phyloP scores from a whole-genome alignment of 2,888 invertebrate genomes.

The Cremastobaeus sp. region DNA sequence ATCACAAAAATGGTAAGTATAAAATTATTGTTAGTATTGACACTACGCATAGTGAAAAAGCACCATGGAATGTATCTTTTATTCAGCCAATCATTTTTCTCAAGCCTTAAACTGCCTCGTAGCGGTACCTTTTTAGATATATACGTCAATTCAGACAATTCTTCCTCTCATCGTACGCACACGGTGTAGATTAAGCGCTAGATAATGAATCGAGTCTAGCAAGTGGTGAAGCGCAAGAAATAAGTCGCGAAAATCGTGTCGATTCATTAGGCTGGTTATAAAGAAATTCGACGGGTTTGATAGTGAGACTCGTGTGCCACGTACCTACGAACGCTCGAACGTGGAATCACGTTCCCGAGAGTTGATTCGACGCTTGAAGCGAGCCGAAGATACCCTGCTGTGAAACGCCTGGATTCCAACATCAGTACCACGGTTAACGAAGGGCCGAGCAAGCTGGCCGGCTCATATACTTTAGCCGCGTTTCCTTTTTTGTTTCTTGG shows the following conservation, averaged over 20 bases:
- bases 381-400: slow-evolving; percentile 72
- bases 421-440: slow-evolving; percentile 75
- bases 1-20: no score
- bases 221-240: slow-evolving; percentile 24
- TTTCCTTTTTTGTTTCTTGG: slow-evolving; percentile 57
- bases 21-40: no score
- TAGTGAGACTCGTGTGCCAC: slow-evolving; percentile 27
- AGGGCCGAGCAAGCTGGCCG: slow-evolving; percentile 65
- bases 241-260: slow-evolving; percentile 26
- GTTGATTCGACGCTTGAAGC: slow-evolving; percentile 47
- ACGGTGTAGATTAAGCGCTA: no score
- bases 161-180: no score
- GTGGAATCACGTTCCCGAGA: slow-evolving; percentile 46
- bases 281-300: slow-evolving; percentile 43
- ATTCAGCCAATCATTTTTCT: no score
- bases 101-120: no score
- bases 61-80: no score
- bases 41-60: no score
- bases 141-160: no score
- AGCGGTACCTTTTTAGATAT: no score
- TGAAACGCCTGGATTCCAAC: slow-evolving; percentile 75
- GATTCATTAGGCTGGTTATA: slow-evolving; percentile 34
- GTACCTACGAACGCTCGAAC: slow-evolving; percentile 28
- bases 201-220: not conserved
- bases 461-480: slow-evolving; percentile 48